Percentiles rank a stretch among this genome's conserved stretches.
Evolutionary conservation across 2,888 invertebrate genomes (phyloP).

Genomic region (Entomobrya multifasciata): DNA sequence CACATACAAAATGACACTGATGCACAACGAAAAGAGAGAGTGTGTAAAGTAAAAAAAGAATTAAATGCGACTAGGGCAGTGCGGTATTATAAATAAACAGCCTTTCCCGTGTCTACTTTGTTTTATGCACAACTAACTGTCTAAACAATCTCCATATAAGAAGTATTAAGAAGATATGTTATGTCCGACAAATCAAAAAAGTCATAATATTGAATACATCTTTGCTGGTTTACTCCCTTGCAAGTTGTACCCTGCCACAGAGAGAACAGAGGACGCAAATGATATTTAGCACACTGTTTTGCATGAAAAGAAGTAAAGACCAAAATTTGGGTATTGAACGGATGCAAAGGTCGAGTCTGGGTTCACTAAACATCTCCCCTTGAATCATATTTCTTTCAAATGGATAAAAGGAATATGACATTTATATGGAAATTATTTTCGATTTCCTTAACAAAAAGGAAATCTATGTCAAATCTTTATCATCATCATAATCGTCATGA

Average conservation of each 20-base stretch:
- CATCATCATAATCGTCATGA: not conserved
- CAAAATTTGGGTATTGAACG: not conserved
- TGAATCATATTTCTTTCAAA: slow-evolving; percentile 45
- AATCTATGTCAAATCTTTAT: slow-evolving; percentile 40
- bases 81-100: slow-evolving; percentile 16
- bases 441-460: slow-evolving; percentile 54
- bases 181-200: not conserved
- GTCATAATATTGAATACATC: not conserved
- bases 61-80: slow-evolving; percentile 18
- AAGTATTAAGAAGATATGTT: slow-evolving; percentile 19
- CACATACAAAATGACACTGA: not conserved
- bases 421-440: slow-evolving; percentile 58
- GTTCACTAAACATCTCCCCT: slow-evolving; percentile 32
- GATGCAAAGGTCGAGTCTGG: slow-evolving; percentile 45
- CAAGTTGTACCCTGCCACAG: too few species aligned
- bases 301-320: slow-evolving; percentile 17
- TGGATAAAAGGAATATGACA: slow-evolving; percentile 21
- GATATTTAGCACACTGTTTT: too few species aligned
- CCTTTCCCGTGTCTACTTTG: slow-evolving; percentile 47
- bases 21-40: slow-evolving; percentile 51
- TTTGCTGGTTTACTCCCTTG: too few species aligned
- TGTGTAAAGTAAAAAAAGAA: slow-evolving; percentile 13
- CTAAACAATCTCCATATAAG: not conserved
- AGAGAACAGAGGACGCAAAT: too few species aligned
- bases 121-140: not conserved